Conservation (phyloP, 2,797 vertebrate genomes). For the Chaunax sp. region DNA sequence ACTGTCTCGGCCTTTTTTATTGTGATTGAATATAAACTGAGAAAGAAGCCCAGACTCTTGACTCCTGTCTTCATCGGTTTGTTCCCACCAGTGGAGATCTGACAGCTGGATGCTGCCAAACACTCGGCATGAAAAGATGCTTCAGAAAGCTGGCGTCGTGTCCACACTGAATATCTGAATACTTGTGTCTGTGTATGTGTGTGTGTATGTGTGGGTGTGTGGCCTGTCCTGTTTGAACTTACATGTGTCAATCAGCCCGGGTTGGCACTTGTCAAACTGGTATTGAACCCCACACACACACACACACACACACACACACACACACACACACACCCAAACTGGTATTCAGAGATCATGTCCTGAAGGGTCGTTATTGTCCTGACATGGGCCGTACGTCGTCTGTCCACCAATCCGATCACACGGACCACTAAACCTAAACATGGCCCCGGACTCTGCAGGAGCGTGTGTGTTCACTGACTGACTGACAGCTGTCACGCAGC, state of each 20-base stretch:
- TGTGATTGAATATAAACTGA: constrained; percentile 26
- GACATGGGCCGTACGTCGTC: constrained; percentile 61
- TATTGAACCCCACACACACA: constrained; percentile 44
- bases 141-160: constrained; percentile 53
- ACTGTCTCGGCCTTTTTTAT: constrained; percentile 26
- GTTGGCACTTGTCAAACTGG: constrained; percentile 65
- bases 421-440: constrained; percentile 78
- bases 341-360: constrained; percentile 63
- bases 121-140: constrained; percentile 38
- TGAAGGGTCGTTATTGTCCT: constrained; percentile 65
- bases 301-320: constrained; percentile 31
- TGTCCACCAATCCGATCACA: constrained; percentile 78
- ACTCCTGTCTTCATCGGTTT: constrained; percentile 55
- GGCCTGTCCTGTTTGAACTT: constrained; percentile 63
- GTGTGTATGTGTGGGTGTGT: constrained; percentile 14
- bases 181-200: constrained; percentile 47
- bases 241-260: constrained; percentile 78
- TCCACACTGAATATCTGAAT: constrained; percentile 55
- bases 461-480: constrained; percentile 42
- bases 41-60: constrained; percentile 26
- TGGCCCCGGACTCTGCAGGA: constrained; percentile 56
- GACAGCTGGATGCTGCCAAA: constrained; percentile 69
- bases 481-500: constrained; percentile 75
- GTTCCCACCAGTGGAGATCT: constrained; percentile 45
- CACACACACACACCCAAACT: constrained; percentile 27